Conservation (phyloP, 2,888 invertebrate genomes). For the Timema podura region DNA sequence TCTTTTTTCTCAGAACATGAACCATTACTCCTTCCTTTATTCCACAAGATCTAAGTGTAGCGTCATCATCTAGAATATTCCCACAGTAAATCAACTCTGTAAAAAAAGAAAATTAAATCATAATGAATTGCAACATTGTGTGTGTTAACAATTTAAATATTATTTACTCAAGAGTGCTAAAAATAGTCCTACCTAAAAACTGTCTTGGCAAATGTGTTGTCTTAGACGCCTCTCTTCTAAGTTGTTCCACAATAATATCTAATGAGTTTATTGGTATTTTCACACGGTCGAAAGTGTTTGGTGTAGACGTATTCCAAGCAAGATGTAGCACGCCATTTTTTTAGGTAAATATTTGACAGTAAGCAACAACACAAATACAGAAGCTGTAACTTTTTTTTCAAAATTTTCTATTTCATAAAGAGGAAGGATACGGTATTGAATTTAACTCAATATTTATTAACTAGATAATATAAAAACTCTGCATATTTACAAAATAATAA, state of each 20-base stretch:
- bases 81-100: conserved; percentile 70
- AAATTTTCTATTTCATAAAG: no score
- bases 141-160: conserved; percentile 15
- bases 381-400: no score
- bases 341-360: not conserved
- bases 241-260: conserved; percentile 55
- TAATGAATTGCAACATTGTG: conserved; percentile 7
- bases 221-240: conserved; percentile 56
- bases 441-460: no score
- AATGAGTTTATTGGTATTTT: conserved; percentile 58
- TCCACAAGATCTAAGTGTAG: conserved; percentile 60
- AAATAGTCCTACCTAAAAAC: conserved; percentile 50
- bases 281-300: conserved; percentile 51
- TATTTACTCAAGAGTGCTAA: no score
- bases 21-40: conserved; percentile 52
- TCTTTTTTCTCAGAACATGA: conserved; percentile 46
- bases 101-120: conserved; percentile 33
- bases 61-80: conserved; percentile 60
- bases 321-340: conserved; percentile 20
- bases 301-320: conserved; percentile 51
- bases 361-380: not conserved
- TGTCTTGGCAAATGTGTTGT: conserved; percentile 54
- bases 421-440: no score
- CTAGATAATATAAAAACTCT: no score
- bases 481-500: no score